Evolutionary conservation across 2,797 vertebrate genomes (phyloP).

Genomic region (Sebastolobus altivelis): DNA sequence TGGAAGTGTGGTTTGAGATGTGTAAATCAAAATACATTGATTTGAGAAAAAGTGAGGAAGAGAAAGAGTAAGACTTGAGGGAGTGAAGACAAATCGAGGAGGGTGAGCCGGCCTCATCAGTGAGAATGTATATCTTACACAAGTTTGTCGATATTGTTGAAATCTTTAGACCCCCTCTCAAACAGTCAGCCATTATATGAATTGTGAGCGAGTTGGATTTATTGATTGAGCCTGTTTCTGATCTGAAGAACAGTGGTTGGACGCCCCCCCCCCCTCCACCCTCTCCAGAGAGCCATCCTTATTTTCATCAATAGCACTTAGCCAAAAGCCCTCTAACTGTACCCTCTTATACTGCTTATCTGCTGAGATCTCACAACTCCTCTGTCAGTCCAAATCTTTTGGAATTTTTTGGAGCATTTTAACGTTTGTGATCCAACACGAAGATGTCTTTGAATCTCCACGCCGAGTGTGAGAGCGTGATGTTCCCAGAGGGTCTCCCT

Average conservation of each 20-base stretch:
- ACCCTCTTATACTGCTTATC: constrained; percentile 49
- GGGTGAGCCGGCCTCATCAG: neutral
- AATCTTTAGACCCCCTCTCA: constrained; percentile 37
- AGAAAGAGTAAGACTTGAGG: neutral
- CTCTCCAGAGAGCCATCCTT: constrained; percentile 55
- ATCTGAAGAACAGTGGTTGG: constrained; percentile 65
- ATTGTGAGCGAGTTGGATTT: constrained; percentile 49
- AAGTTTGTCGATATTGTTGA: constrained; percentile 35
- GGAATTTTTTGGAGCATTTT: constrained; percentile 8
- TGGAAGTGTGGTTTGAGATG: neutral
- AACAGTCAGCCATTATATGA: constrained; percentile 46
- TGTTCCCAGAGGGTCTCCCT: constrained; percentile 52
- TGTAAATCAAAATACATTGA: constrained; percentile 1
- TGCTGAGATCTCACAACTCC: constrained; percentile 44
- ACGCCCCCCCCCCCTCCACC: neutral
- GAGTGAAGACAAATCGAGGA: constrained; percentile 11
- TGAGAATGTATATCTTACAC: constrained; percentile 31
- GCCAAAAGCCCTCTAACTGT: constrained; percentile 54
- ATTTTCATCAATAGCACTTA: constrained; percentile 75
- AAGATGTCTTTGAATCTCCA: constrained; percentile 33
- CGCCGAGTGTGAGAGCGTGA: constrained; percentile 26
- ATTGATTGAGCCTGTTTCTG: constrained; percentile 69
- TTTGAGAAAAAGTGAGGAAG: constrained; percentile 1
- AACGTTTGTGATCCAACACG: constrained; percentile 26
- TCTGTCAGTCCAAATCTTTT: constrained; percentile 36